Conservation (phyloP, 1,140 invertebrate genomes). For the Drosophila prosaltans region DNA sequence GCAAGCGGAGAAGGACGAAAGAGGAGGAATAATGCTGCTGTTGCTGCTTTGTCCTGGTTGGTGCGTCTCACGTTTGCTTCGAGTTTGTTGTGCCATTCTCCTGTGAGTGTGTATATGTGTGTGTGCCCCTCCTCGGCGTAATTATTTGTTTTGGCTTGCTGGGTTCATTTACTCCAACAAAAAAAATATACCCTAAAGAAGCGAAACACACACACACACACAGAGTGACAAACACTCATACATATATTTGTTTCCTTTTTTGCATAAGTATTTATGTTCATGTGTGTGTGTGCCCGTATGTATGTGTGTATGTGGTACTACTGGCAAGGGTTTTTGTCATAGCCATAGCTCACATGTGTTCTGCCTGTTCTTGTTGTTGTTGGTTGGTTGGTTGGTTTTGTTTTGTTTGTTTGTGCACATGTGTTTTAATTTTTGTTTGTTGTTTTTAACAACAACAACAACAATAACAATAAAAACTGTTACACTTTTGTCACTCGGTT, state of each 20-base stretch:
- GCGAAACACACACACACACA: slow-evolving; percentile 31
- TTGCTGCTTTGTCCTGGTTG: slow-evolving; percentile 55
- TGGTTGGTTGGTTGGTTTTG: slow-evolving; percentile 10
- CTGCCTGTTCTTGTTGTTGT: not conserved
- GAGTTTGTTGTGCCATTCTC: slow-evolving; percentile 19
- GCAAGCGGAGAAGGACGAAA: not conserved
- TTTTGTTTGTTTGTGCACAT: slow-evolving; percentile 66
- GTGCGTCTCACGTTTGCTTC: slow-evolving; percentile 40
- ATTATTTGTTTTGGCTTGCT: slow-evolving; percentile 81
- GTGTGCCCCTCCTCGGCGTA: slow-evolving; percentile 50
- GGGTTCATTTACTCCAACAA: slow-evolving; percentile 76
- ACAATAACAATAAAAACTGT: slow-evolving; percentile 64
- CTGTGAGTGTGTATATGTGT: slow-evolving; percentile 10
- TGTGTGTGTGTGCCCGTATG: slow-evolving; percentile 29
- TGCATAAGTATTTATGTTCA: slow-evolving; percentile 35
- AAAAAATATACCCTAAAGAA: slow-evolving; percentile 62
- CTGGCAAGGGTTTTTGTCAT: slow-evolving; percentile 51
- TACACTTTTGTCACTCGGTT: slow-evolving; percentile 54
- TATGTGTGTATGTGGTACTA: slow-evolving; percentile 4
- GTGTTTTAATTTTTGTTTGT: slow-evolving; percentile 81
- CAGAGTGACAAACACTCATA: slow-evolving; percentile 2
- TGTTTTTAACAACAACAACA: slow-evolving; percentile 58
- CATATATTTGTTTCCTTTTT: slow-evolving; percentile 16
- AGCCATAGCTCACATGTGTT: slow-evolving; percentile 58
- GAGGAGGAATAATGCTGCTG: slow-evolving; percentile 18